Conservation (phyloP, 2,888 invertebrate genomes). For the Disparrhopalites patrizii region DNA sequence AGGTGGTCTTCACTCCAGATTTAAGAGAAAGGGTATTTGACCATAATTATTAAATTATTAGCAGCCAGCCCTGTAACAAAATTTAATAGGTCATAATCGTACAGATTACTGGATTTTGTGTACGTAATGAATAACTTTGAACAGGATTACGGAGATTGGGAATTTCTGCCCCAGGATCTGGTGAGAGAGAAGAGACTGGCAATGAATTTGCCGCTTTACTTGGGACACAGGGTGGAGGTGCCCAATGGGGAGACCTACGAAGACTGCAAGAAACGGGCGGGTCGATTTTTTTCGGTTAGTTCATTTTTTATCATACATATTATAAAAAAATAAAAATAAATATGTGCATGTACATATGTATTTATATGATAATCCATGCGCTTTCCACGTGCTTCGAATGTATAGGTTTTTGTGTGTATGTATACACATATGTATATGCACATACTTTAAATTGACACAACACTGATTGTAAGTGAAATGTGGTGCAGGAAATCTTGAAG, state of each 20-base stretch:
- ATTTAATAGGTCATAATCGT: too few relatives aligned
- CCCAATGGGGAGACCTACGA: constrained; percentile 13
- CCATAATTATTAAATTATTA: too few relatives aligned
- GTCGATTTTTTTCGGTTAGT: background rate
- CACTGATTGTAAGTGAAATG: background rate
- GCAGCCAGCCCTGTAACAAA: too few relatives aligned
- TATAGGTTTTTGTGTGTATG: too few relatives aligned
- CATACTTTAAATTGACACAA: too few relatives aligned
- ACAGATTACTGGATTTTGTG: too few relatives aligned
- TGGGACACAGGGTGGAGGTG: background rate
- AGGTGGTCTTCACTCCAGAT: background rate
- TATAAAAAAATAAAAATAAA: background rate
- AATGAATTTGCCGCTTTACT: background rate
- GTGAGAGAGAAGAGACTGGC: background rate
- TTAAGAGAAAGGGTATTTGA: background rate
- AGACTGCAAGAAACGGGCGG: background rate
- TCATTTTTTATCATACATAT: too few relatives aligned
- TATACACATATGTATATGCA: too few relatives aligned
- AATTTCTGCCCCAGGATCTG: background rate
- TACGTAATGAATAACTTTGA: too few relatives aligned
- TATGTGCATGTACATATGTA: background rate
- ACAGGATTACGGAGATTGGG: constrained; percentile 9
- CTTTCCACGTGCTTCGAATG: too few relatives aligned
- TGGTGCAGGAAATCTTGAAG: constrained; percentile 3
- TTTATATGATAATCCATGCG: too few relatives aligned